Percentiles rank a stretch among this genome's conserved stretches.
Evolutionary conservation across 2,797 vertebrate genomes (phyloP).

Genomic region (Muraenolepis orangiensis): DNA sequence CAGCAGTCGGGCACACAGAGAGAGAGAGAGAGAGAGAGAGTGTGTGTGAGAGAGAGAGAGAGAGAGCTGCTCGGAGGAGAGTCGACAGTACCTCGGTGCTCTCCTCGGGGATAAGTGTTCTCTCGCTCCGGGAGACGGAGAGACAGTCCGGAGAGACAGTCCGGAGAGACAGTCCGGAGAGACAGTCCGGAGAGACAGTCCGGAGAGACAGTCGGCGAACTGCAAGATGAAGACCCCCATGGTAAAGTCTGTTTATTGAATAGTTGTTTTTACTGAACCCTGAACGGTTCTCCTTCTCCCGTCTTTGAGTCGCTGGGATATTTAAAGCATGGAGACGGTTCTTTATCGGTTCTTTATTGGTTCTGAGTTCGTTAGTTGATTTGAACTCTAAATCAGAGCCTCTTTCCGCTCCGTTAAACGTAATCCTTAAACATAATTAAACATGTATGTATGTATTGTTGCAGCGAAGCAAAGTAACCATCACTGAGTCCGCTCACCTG

Average conservation of each 20-base stretch:
- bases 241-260: slow-evolving; percentile 81
- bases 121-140: slow-evolving; percentile 68
- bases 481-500: neutral
- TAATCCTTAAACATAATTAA: no score
- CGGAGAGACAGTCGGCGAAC: slow-evolving; percentile 57
- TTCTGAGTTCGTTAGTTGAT: no score
- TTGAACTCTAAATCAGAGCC: neutral
- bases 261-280: no score
- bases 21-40: slow-evolving; percentile 23
- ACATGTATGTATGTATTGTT: neutral
- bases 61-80: neutral
- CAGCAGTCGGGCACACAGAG: slow-evolving; percentile 67
- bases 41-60: no score
- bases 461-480: neutral
- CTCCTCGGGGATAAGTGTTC: slow-evolving; percentile 72
- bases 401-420: no score
- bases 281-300: neutral
- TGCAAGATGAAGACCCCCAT: slow-evolving; percentile 91
- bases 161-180: slow-evolving; percentile 68
- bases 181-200: slow-evolving; percentile 67
- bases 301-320: neutral
- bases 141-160: slow-evolving; percentile 66
- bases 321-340: no score
- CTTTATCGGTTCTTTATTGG: no score
- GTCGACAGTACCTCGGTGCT: slow-evolving; percentile 23